Percentiles rank a stretch among this genome's conserved stretches.
These are phyloP conservation scores for Eciton burchellii DNA, from an alignment of 1,140 invertebrate species.

Conservation along the genomic window DNA sequence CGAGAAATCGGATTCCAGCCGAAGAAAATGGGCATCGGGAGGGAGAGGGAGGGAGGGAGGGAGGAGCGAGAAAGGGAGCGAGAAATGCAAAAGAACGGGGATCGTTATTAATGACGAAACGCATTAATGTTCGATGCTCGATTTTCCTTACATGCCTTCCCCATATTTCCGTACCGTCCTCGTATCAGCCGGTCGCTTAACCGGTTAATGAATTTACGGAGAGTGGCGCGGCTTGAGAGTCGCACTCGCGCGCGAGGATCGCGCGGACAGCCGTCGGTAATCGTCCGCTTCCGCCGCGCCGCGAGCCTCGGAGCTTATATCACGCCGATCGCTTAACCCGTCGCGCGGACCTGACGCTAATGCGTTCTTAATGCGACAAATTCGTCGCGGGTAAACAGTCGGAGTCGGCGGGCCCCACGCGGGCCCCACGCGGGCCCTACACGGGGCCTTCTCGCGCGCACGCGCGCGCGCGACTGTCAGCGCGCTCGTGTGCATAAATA, in stretches of 20 bases:
- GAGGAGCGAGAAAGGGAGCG: neutral
- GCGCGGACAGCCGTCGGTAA: constrained; percentile 11
- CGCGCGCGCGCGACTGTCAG: constrained; percentile 21
- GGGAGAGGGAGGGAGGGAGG: no score
- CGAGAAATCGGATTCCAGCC: neutral
- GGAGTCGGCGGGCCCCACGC: neutral
- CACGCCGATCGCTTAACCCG: constrained; percentile 79
- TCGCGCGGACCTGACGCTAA: constrained; percentile 79
- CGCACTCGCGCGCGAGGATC: no score
- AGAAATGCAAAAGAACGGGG: no score
- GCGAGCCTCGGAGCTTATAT: constrained; percentile 68
- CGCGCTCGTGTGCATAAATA: neutral
- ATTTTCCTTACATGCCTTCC: no score
- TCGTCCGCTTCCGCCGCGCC: constrained; percentile 19
- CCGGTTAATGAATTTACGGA: no score
- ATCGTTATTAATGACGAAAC: no score
- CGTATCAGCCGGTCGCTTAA: no score
- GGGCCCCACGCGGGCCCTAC: neutral
- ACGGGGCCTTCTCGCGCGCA: neutral
- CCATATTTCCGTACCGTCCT: no score
- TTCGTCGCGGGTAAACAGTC: constrained; percentile 72
- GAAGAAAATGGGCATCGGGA: neutral
- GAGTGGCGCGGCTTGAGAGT: no score
- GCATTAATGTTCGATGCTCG: no score
- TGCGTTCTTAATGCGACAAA: constrained; percentile 81